These are phyloP conservation scores for Hydrotaea cyrtoneurina DNA, from an alignment of 2,888 invertebrate genomes.

Conservation along the genomic window DNA sequence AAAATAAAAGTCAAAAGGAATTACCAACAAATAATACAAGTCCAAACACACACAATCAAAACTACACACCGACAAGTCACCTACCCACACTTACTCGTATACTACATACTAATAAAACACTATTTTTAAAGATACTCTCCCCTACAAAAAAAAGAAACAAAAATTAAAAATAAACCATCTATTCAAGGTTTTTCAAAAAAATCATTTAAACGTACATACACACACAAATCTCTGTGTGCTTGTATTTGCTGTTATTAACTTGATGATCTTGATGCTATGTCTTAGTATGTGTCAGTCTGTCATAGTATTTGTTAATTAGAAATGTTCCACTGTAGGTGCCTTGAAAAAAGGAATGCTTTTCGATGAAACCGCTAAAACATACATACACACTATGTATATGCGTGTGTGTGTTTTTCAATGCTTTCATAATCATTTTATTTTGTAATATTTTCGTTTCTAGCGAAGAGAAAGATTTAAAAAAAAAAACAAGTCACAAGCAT, in stretches of 20 bases:
- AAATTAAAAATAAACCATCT: constrained; percentile 64
- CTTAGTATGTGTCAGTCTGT: constrained; percentile 47
- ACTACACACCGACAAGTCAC: constrained; percentile 13
- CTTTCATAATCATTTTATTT: constrained; percentile 35
- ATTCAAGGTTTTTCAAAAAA: constrained; percentile 62
- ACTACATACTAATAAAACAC: constrained; percentile 28
- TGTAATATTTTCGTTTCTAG: constrained; percentile 33
- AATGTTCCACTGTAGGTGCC: constrained; percentile 52
- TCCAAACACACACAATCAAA: constrained; percentile 29
- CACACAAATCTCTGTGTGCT: constrained; percentile 3
- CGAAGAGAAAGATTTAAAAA: constrained; percentile 7
- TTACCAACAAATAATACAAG: constrained; percentile 24
- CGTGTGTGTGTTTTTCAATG: neutral
- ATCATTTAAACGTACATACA: constrained; percentile 52
- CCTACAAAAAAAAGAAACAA: constrained; percentile 28
- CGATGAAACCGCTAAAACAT: constrained; percentile 22
- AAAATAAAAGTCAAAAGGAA: constrained; percentile 26
- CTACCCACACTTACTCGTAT: constrained; percentile 30
- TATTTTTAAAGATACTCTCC: constrained; percentile 17
- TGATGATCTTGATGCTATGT: constrained; percentile 34
- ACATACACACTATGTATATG: neutral
- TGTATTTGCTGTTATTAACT: constrained; percentile 13
- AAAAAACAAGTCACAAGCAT: constrained; percentile 51
- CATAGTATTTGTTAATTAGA: constrained; percentile 43
- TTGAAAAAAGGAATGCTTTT: constrained; percentile 32